Percentiles rank a stretch among this genome's conserved stretches.
Conservation (phyloP, 2,797 vertebrate species). For the Euphonia xanthogaster region DNA sequence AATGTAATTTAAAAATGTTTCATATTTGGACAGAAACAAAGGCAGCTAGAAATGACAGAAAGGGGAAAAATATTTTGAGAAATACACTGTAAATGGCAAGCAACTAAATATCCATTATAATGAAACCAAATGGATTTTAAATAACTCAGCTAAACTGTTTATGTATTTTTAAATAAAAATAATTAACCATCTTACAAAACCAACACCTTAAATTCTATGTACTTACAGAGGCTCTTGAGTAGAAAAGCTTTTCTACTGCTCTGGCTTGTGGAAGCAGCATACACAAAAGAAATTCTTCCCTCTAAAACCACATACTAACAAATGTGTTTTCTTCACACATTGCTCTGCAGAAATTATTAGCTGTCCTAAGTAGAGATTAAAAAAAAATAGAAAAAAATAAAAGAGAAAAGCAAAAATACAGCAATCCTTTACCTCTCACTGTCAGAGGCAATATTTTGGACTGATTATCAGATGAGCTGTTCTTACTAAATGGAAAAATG, state of each 20-base stretch:
- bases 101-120: not conserved
- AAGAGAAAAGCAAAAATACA: not conserved
- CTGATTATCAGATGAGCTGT: not conserved
- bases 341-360: not conserved
- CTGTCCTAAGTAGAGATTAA: not conserved
- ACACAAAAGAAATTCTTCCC: constrained; percentile 3
- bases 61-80: constrained; percentile 31
- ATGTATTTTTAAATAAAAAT: constrained; percentile 20
- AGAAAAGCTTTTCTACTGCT: constrained; percentile 23
- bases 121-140: constrained; percentile 49
- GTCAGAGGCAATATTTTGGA: not conserved
- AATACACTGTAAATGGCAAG: not conserved
- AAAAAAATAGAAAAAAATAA: not conserved
- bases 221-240: not conserved
- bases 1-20: not conserved
- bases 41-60: not conserved
- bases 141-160: constrained; percentile 18
- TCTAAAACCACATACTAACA: not conserved
- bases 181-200: constrained; percentile 1
- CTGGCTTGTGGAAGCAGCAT: not conserved
- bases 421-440: not conserved
- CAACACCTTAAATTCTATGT: not conserved
- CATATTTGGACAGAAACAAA: not conserved
- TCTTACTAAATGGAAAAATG: not conserved
- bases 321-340: not conserved